Evolutionary conservation across 2,797 vertebrate genomes (phyloP).

Genomic region (Leuciscus waleckii): DNA sequence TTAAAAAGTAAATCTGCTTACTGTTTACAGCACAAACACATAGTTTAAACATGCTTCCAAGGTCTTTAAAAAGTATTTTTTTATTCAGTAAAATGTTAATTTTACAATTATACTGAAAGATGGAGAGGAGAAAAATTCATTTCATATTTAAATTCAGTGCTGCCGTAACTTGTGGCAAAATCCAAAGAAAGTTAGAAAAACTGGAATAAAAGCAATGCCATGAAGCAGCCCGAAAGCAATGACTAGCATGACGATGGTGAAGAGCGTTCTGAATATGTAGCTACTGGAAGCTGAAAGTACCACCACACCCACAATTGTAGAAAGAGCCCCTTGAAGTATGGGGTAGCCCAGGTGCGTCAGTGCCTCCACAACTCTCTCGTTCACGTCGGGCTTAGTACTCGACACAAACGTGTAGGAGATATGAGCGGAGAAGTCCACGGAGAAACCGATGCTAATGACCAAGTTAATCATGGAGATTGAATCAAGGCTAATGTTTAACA

Average conservation of each 20-base stretch:
- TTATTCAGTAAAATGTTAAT: neutral
- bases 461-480: conserved; percentile 91
- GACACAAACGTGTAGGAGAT: conserved; percentile 85
- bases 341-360: conserved; percentile 82
- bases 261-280: conserved; percentile 90
- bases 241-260: conserved; percentile 88
- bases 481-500: conserved; percentile 83
- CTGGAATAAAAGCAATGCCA: conserved; percentile 84
- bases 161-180: conserved; percentile 39
- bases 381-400: conserved; percentile 69
- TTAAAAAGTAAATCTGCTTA: too few species aligned
- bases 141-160: neutral
- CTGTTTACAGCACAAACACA: too few species aligned
- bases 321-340: conserved; percentile 83
- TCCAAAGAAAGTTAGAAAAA: conserved; percentile 83
- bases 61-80: too few species aligned
- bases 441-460: conserved; percentile 89
- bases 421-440: conserved; percentile 89
- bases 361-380: conserved; percentile 76
- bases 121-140: neutral
- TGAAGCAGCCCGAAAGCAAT: conserved; percentile 83
- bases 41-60: neutral
- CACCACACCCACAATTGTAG: conserved; percentile 83
- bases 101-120: neutral
- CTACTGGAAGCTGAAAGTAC: conserved; percentile 78